phyloP scores from a whole-genome alignment of 2,113 vertebrate species.

The Nothobranchius furzeri region DNA sequence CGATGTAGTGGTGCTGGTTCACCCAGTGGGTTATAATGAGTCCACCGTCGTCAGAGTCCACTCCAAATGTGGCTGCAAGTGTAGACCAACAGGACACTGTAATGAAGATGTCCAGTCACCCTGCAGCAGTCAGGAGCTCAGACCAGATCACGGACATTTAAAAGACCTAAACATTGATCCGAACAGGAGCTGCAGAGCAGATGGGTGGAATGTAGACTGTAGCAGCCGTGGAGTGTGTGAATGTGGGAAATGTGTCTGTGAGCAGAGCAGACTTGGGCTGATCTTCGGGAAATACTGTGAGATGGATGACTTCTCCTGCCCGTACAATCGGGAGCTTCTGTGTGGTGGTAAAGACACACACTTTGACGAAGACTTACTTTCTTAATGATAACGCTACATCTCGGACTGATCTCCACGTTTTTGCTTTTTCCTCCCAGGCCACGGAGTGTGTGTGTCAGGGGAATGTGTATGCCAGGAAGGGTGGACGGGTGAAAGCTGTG shows the following conservation, averaged over 20 bases:
- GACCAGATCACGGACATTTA: not conserved
- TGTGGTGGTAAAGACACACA: constrained; percentile 85
- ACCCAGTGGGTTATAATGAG: constrained; percentile 96
- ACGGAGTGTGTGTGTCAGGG: constrained; percentile 87
- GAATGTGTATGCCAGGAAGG: constrained; percentile 85
- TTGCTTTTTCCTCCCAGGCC: constrained; percentile 76
- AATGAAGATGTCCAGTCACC: constrained; percentile 61
- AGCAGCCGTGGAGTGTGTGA: constrained; percentile 87
- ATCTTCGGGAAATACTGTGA: constrained; percentile 93
- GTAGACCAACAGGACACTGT: constrained; percentile 77
- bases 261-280: constrained; percentile 84
- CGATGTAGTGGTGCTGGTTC: constrained; percentile 81
- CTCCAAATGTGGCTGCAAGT: constrained; percentile 83
- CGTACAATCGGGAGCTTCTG: constrained; percentile 82
- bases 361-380: not conserved
- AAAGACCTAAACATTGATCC: constrained; percentile 27
- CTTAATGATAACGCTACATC: not conserved
- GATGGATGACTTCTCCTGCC: constrained; percentile 94
- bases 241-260: constrained; percentile 90
- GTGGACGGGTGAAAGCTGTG: constrained; percentile 91
- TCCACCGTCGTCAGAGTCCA: constrained; percentile 82
- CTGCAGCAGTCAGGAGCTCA: constrained; percentile 47
- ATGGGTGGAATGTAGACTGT: constrained; percentile 82
- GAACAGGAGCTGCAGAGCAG: constrained; percentile 64
- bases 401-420: not conserved